A percentile compares a stretch with the other conserved stretches of the same genome.
phyloP scores from a whole-genome alignment of 2,888 invertebrate genomes.

The Diabrotica balteata region DNA sequence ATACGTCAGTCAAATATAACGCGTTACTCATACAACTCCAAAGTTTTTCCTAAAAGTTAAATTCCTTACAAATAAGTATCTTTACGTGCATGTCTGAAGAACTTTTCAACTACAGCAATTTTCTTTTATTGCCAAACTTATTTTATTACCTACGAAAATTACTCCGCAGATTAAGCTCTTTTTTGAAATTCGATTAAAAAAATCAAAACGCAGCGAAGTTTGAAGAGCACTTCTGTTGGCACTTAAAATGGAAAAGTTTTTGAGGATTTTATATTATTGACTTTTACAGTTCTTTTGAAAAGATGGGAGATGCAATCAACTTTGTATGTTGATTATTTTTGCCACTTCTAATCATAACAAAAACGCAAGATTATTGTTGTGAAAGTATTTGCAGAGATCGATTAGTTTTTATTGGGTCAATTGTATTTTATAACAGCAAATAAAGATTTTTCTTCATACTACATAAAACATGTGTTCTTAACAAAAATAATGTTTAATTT shows the following conservation, averaged over 20 bases:
- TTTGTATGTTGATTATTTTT: neutral
- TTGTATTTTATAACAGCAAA: no score
- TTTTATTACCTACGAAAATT: slow-evolving; percentile 25
- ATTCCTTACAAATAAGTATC: slow-evolving; percentile 21
- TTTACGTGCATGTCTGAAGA: slow-evolving; percentile 21
- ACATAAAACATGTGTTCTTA: no score
- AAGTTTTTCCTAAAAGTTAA: slow-evolving; percentile 8
- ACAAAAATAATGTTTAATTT: no score
- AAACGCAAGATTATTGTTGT: neutral
- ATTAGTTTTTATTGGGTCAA: no score
- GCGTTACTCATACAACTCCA: neutral
- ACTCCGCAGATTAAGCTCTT: slow-evolving; percentile 18
- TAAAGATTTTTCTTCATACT: no score
- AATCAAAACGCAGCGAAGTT: slow-evolving; percentile 21
- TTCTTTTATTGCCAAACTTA: slow-evolving; percentile 29
- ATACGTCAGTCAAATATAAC: no score
- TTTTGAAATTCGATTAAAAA: slow-evolving; percentile 27
- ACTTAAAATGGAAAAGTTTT: slow-evolving; percentile 18
- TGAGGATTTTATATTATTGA: slow-evolving; percentile 9
- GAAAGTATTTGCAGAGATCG: no score
- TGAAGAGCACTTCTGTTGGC: slow-evolving; percentile 18
- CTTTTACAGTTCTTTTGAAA: slow-evolving; percentile 5
- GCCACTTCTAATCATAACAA: neutral
- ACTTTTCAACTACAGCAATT: slow-evolving; percentile 27
- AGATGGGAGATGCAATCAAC: slow-evolving; percentile 7